Evolutionary conservation across 2,797 vertebrate genomes (phyloP), one percentile per base, ranked within the genome.

Genomic region (Odontamblyopus lacepedii): DNA sequence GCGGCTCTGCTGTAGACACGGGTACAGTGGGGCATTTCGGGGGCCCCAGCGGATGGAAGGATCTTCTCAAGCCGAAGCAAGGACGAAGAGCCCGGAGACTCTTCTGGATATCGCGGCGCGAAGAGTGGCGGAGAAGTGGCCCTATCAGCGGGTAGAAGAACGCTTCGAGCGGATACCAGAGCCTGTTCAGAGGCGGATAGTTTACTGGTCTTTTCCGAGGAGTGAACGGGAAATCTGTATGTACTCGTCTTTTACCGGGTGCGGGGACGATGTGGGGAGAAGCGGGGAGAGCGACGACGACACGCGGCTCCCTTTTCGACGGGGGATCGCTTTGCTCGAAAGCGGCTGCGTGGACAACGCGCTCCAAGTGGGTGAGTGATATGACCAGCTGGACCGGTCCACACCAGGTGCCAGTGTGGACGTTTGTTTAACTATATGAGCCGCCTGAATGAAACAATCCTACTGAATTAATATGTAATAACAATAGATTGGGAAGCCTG

Each of bases 191-290:
- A 93, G 96, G 75, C 94, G 96, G 88, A 98, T 98, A 89, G 96
- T 98, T 59, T 98, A 97, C 91, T 98, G 97, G 97, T 98, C 97
- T 16, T 98, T 98, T 76, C 97, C 97, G 70, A 93, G 97, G 91
- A 98, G 96, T 85, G 97, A 98, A 85, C 91, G 95, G 85, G 96
- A 98, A 87, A 98, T 98, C 90, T 98, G 96, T 90, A 98, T 98
- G 97, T 97, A 98, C 83, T 98, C 97, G 72, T 98, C 97, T 87
- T 97, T 97, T 92, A 96, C 95, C 89, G 94, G 95, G 35, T 95
- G 94, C 82, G 94, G 93, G 8, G 95, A 96, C 68, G 95, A 96
- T 86, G 67, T 83, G 65, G 91, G 92, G 70, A 85, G 93, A 72
- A 80, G 85, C 85, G 94, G 89, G 83, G 95, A 95, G 69, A 91